Percentiles rank a stretch among this genome's conserved stretches.
Conservation (phyloP, 2,888 invertebrate genomes). For the Cyaniris semiargus region DNA sequence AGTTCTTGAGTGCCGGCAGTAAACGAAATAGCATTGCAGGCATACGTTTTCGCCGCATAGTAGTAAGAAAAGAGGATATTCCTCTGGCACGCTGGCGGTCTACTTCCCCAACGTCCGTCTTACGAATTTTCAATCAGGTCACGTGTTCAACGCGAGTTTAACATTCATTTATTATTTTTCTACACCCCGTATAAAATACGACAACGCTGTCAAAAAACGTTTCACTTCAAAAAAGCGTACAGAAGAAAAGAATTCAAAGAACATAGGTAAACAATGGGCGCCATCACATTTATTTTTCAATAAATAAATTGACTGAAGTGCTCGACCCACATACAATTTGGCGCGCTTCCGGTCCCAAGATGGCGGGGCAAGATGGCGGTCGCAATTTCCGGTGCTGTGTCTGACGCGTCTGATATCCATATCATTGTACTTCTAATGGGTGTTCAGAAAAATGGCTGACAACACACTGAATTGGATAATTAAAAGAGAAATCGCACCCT, state of each 20-base stretch:
- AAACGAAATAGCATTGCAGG: no score
- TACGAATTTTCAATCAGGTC: no score
- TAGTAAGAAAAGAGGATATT: no score
- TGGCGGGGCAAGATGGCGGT: slow-evolving; percentile 50
- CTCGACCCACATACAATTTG: slow-evolving; percentile 49
- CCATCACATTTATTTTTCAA: slow-evolving; percentile 11
- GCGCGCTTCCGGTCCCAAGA: slow-evolving; percentile 54
- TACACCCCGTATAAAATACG: no score
- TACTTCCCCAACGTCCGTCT: no score
- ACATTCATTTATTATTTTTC: no score
- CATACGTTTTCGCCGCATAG: no score
- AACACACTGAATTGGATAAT: slow-evolving; percentile 12
- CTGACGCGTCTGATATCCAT: slow-evolving; percentile 49
- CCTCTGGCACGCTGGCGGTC: no score
- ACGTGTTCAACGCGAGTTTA: no score
- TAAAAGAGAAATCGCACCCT: not conserved
- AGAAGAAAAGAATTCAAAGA: not conserved
- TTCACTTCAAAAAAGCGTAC: not conserved
- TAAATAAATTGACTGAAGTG: slow-evolving; percentile 30
- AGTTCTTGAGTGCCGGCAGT: no score
- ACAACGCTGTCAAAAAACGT: not conserved
- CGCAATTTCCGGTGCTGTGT: slow-evolving; percentile 64
- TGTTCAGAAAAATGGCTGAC: slow-evolving; percentile 9
- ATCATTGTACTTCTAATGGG: slow-evolving; percentile 31
- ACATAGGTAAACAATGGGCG: not conserved